Evolutionary conservation across 2,113 vertebrate genomes (phyloP).

Genomic region (Cacatua alba): DNA sequence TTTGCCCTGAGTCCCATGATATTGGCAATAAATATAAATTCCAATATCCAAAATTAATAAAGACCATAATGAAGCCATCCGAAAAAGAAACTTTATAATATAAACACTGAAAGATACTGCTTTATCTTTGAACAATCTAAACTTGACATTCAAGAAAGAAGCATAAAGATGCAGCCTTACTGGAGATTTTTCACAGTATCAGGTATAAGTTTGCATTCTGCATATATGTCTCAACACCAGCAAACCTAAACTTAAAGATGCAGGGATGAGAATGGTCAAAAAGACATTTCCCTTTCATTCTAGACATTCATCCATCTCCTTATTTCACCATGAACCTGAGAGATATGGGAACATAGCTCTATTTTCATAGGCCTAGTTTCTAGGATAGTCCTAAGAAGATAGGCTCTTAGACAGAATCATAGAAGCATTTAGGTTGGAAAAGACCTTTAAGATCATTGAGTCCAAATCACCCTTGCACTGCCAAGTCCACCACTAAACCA

Average conservation of each 20-base stretch:
- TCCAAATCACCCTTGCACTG: neutral
- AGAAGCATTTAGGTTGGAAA: neutral
- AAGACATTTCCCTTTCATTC: neutral
- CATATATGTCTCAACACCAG: neutral
- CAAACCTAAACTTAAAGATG: neutral
- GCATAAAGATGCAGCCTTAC: neutral
- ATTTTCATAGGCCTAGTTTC: neutral
- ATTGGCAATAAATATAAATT: neutral
- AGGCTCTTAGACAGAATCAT: neutral
- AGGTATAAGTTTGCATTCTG: neutral
- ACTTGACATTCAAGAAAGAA: neutral
- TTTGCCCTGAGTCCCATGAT: neutral
- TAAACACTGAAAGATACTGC: neutral
- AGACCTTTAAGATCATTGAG: neutral
- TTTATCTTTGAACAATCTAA: neutral
- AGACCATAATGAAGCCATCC: neutral
- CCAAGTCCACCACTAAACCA: neutral
- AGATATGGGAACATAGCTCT: neutral
- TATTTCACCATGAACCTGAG: neutral
- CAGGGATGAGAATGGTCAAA: neutral
- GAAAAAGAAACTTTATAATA: neutral
- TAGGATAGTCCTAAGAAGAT: neutral
- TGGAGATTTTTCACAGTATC: neutral
- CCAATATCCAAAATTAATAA: neutral
- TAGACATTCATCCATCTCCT: neutral